Evolutionary conservation across 1,140 invertebrate species (phyloP), one percentile per base, ranked within the genome.

Genomic region (Zaprionus ornatus): DNA sequence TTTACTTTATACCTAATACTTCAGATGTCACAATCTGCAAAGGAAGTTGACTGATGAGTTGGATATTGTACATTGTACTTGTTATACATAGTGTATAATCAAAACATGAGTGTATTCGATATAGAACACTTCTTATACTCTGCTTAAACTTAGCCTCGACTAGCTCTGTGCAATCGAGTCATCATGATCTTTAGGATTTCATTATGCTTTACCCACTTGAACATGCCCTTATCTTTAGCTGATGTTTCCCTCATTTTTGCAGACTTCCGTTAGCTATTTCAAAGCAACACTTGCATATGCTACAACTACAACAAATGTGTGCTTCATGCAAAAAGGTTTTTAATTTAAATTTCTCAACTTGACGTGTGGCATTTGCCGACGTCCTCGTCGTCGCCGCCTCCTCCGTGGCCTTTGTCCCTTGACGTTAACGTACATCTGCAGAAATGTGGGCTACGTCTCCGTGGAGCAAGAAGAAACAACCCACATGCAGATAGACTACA

Each of bases 301-400:
- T 52, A 42, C 21, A 62, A 32, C 19, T 55, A n/a, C 37, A 52
- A 55, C 29, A 61, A 56, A 63, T 80, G 72, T 74, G 70, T 74
- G 80, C 84, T 80, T 87, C 72, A 88, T 74, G 85, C 85, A 87
- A 87, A 87, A 87, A 87, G 84, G 84, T 87, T 87, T 87, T 87
- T 87, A 87, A 87, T 87, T 87, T 87, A 87, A 87, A 87, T 87
- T 87, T 87, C 84, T 88, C 79, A 68, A 84, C 70, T 88, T 87
- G 84, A 87, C 84, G 84, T 87, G 84, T 88, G 84, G 84, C 84
- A 87, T 87, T 85, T 87, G 84, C 80, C 71, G 77, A 37, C 77
- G 56, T 74, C 79, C 61, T 84, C 73, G 4, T 32, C 57, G 6
- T n/a, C n/a, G 13, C 48, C 15, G n/a, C 68, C 65, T 42, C 67